Evolutionary conservation across 64 coral and sea anemone genomes (phyloP).

Genomic region (Platygyra sinensis): DNA sequence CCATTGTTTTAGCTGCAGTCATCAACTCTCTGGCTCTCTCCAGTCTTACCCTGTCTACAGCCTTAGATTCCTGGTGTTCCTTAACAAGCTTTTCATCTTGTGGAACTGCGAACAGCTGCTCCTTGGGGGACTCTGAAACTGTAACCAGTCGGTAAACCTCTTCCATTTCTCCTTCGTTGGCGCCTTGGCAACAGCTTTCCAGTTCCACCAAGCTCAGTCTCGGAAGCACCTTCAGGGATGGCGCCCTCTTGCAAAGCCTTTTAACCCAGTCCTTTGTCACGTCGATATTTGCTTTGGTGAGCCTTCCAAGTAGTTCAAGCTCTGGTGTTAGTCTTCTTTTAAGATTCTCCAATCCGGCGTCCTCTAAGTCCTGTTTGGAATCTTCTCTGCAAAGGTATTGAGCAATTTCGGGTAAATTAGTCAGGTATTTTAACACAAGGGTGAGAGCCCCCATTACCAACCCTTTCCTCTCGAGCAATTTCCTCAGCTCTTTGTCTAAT

Average conservation of each 20-base stretch:
- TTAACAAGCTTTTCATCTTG: not conserved
- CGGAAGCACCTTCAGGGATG: slow-evolving; percentile 12
- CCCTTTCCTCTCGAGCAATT: slow-evolving; percentile 22
- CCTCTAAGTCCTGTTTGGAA: not conserved
- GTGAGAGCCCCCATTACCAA: slow-evolving; percentile 15
- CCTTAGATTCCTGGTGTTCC: not conserved
- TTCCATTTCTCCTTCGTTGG: slow-evolving; percentile 27
- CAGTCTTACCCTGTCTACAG: not conserved
- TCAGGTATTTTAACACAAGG: slow-evolving; percentile 34
- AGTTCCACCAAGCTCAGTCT: not conserved
- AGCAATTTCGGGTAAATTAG: slow-evolving; percentile 12
- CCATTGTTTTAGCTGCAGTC: not conserved
- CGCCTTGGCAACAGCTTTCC: slow-evolving; percentile 23
- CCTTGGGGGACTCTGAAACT: not conserved
- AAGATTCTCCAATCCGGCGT: not conserved
- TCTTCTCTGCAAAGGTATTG: not conserved
- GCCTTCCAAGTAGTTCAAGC: slow-evolving; percentile 23
- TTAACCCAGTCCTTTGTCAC: slow-evolving; percentile 3
- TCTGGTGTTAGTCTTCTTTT: not conserved
- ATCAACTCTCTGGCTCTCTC: not conserved
- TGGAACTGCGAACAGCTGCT: not conserved
- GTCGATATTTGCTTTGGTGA: not conserved
- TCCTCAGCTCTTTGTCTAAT: slow-evolving; percentile 9
- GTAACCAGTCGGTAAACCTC: not conserved
- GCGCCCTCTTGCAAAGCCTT: not conserved